Evolutionary conservation across 2,888 invertebrate species (phyloP), one percentile per base, ranked within the genome.

Genomic region (Cheilosia variabilis): DNA sequence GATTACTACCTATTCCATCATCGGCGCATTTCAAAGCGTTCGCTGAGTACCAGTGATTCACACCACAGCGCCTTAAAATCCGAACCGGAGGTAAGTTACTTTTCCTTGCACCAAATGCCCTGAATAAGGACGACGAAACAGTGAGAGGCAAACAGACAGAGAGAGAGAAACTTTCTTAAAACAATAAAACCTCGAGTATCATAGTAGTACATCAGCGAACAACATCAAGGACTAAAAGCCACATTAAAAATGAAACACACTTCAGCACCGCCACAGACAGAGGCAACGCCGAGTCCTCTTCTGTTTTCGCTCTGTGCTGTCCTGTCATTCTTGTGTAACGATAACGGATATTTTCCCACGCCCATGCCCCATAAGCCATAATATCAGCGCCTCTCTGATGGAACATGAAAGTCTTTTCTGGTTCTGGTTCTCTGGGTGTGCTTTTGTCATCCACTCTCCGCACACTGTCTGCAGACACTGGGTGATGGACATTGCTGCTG

Each of bases 1-100:
- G 95, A 96, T 89, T 98, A 95, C 93, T 98, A 96, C 92, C 93
- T 98, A 89, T 95, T 98, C 91, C 96, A 96, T 90, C 98, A 98
- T 92, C 95, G 95, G 88, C 95, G 95, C 89, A 94, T 98, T 79
- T 95, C 96, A 91, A 98, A 97, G 93, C 94, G 98, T 87, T 98
- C 98, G 13, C 92, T 96, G 68, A 94, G 95, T 88, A 94, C 95
- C 82, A 97, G 96, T 92, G 94, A 95, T 89, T 94, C 95, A 89
- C 97, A 97, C 93, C 96, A 97, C 91, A 93, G 94, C 90, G 95
- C 95, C 89, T 94, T 98, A 88, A 94, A 94, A 88, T 94, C 95
- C 80, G 98, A 98, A 92, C 94, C 95, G 77, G 94, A 95, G 94
- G 96, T 97, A 93, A 94, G 89, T 88, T 17, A 37, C 41, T 47